Percentiles rank a stretch among this genome's conserved stretches.
Conservation (phyloP, 2,797 vertebrate species). For the Sorex maritimensis region DNA sequence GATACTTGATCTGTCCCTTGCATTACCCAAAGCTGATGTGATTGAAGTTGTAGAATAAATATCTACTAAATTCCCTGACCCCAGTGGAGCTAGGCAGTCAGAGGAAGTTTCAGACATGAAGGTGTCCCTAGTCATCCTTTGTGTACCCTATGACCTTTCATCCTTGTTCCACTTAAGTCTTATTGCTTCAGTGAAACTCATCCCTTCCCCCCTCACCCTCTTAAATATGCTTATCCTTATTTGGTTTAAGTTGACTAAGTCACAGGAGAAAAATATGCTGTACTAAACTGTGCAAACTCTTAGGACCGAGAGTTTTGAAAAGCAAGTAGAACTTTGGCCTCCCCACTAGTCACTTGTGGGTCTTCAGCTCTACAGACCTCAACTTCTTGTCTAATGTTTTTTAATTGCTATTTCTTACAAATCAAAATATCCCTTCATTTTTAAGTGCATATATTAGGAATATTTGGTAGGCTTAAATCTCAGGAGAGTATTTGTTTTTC, state of each 20-base stretch:
- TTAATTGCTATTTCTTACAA: constrained; percentile 9
- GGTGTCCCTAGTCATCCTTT: neutral
- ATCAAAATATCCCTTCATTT: neutral
- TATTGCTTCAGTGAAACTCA: neutral
- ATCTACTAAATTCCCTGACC: neutral
- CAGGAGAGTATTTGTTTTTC: neutral
- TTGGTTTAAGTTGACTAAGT: neutral
- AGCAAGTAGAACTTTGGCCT: neutral
- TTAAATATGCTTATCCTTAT: neutral
- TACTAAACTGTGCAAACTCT: neutral
- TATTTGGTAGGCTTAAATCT: constrained; percentile 12
- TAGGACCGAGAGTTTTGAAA: neutral
- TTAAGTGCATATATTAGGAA: neutral
- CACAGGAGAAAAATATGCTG: neutral
- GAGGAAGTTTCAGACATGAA: neutral
- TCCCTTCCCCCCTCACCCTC: neutral
- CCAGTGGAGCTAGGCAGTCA: neutral
- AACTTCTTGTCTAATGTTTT: neutral
- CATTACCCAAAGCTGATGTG: neutral
- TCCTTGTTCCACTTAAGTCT: neutral
- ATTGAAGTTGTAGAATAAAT: neutral
- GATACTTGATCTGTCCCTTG: neutral
- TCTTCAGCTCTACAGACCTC: neutral
- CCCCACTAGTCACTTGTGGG: neutral
- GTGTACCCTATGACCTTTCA: neutral